Conservation (phyloP, 2,888 invertebrate species). For the Phytoseiulus persimilis region DNA sequence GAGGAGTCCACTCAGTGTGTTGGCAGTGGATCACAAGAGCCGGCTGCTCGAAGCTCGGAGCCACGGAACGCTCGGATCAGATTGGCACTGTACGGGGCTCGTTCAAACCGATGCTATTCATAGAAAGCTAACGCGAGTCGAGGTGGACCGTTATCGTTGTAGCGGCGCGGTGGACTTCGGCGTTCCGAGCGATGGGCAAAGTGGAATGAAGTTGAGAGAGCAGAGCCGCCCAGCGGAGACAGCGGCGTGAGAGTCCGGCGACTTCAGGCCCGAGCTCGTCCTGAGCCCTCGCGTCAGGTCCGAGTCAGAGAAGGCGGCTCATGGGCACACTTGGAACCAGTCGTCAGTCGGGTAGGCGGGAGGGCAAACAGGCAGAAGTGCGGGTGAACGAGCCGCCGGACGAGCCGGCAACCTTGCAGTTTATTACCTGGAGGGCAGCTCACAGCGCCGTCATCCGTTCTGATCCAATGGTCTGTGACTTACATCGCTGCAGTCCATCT, state of each 20-base stretch:
- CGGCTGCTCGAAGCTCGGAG: not conserved
- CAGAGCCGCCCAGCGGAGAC: not conserved
- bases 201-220: not conserved
- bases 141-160: not conserved
- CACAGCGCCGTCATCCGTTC: constrained; percentile 33
- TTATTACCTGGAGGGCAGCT: constrained; percentile 5
- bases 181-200: not conserved
- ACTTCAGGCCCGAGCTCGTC: not conserved
- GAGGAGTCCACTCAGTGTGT: not conserved
- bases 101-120: not conserved
- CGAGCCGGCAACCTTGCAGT: not conserved
- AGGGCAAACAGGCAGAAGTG: not conserved
- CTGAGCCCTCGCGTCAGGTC: not conserved
- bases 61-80: not conserved
- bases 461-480: constrained; percentile 38
- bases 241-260: not conserved
- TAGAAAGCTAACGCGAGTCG: not conserved
- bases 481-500: not conserved
- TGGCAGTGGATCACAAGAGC: not conserved
- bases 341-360: not conserved
- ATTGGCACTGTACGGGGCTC: not conserved
- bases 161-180: not conserved
- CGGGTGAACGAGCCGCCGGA: not conserved
- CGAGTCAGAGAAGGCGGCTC: not conserved
- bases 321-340: too few species aligned